Evolutionary conservation across 2,888 invertebrate genomes (phyloP), one percentile per base, ranked within the genome.

Genomic region (Nephrocerus scutellatus): DNA sequence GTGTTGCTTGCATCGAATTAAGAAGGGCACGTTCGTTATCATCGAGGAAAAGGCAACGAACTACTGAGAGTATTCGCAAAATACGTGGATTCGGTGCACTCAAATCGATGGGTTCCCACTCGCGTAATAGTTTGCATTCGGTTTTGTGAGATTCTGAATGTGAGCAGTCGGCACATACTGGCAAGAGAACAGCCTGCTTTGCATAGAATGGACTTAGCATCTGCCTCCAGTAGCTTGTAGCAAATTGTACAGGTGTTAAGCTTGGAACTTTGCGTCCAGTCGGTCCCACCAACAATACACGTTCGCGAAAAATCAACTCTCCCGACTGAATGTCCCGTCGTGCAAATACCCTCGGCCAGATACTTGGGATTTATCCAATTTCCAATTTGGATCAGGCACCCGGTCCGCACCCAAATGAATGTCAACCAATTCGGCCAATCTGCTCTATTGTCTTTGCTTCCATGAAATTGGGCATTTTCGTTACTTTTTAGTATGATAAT

Each of bases 321-420:
- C 84, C 83, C 6, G 72, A 56, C 34, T 65, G 57, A 24, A 86
- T 77, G 53, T 82, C 76, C 41, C 76, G 72, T 1, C 66, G 72
- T 3, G 85, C 82, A 50, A 84, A 74, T 6, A 87, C 57, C 86
- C 86, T 20, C 83, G 76, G 5, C 85, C 86, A 31, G 79, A 76
- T 4, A 80, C 57, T n/a, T 67, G 52, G 0, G 84, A 82, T 43
- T 72, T 70, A 30, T 60, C 65, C 28, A 86, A 70, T 34, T 60
- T 70, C 82, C 84, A 84, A 3, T 47, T 44, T 2, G 63, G 59
- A 20, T 55, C 37, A 19, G 38, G 10, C 3, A 52, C 49, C 15
- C 55, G 55, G 13, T 52, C 35, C 4, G 49, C 53, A 6, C 57
- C 63, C 46, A 66, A 48, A 48, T 65, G 60, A 5, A 43, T 25